These are phyloP conservation scores for Platysternon megacephalum DNA, from an alignment of 2,113 vertebrate genomes.

Conservation along the genomic window DNA sequence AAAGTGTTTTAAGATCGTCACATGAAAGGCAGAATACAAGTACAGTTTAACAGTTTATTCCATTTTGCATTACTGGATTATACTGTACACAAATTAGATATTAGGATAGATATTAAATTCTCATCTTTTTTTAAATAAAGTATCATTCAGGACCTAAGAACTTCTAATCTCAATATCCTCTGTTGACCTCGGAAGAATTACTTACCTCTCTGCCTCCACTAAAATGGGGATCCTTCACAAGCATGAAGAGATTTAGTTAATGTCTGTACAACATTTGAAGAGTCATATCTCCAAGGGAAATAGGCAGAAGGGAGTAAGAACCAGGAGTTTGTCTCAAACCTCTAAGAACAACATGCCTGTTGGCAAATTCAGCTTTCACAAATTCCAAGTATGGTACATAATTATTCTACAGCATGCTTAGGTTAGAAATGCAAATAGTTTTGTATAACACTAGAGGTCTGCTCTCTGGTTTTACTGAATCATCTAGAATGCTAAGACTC, in stretches of 20 bases:
- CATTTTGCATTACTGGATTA: not conserved
- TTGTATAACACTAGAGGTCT: not conserved
- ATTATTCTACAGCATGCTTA: not conserved
- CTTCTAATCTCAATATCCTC: not conserved
- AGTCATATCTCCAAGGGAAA: not conserved
- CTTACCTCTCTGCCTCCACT: not conserved
- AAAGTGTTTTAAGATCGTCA: not conserved
- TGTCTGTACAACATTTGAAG: not conserved
- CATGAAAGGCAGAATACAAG: not conserved
- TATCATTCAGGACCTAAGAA: not conserved
- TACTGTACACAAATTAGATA: not conserved
- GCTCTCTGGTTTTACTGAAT: not conserved
- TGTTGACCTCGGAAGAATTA: not conserved
- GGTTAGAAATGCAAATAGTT: not conserved
- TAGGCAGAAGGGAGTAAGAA: not conserved
- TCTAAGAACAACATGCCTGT: not conserved
- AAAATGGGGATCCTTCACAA: not conserved
- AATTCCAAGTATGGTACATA: not conserved
- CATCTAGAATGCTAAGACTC: not conserved
- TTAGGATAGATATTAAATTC: not conserved
- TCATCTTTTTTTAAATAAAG: not conserved
- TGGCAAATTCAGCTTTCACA: not conserved
- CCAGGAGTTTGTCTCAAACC: not conserved
- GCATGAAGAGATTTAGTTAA: not conserved
- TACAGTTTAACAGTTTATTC: not conserved